Evolutionary conservation across 2,113 vertebrate genomes (phyloP).

Genomic region (Erpornis zantholeuca): DNA sequence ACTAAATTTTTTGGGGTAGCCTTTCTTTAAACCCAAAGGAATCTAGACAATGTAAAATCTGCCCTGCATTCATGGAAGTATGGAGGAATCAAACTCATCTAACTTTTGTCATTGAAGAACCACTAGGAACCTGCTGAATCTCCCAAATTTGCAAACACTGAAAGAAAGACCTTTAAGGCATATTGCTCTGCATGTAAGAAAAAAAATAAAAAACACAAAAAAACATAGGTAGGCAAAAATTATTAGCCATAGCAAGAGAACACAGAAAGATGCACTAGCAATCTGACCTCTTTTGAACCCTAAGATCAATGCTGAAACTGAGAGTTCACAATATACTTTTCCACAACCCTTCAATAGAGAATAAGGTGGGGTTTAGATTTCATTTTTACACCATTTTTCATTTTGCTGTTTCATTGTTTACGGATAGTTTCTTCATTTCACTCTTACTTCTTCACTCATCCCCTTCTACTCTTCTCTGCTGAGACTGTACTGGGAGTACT

Average conservation of each 20-base stretch:
- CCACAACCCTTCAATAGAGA: background rate
- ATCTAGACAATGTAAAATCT: background rate
- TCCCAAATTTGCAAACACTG: background rate
- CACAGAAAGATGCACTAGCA: background rate
- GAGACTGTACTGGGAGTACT: background rate
- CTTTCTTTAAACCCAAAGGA: background rate
- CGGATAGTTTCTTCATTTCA: background rate
- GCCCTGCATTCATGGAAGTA: background rate
- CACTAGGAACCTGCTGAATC: background rate
- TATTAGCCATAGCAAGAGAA: background rate
- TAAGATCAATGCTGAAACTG: background rate
- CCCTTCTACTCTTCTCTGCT: background rate
- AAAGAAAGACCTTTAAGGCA: background rate
- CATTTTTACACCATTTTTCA: background rate
- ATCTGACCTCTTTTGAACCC: background rate
- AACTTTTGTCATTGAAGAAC: background rate
- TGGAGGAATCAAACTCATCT: background rate
- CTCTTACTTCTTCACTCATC: background rate
- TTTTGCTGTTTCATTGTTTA: background rate
- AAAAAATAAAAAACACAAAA: background rate
- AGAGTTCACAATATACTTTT: background rate
- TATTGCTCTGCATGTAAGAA: background rate
- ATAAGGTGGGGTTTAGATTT: background rate
- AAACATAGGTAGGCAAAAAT: background rate
- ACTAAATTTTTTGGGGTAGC: background rate